A percentile compares a stretch with the other conserved stretches of the same genome.
Conservation (phyloP, 1,140 invertebrate genomes). For the Galendromus occidentalis region DNA sequence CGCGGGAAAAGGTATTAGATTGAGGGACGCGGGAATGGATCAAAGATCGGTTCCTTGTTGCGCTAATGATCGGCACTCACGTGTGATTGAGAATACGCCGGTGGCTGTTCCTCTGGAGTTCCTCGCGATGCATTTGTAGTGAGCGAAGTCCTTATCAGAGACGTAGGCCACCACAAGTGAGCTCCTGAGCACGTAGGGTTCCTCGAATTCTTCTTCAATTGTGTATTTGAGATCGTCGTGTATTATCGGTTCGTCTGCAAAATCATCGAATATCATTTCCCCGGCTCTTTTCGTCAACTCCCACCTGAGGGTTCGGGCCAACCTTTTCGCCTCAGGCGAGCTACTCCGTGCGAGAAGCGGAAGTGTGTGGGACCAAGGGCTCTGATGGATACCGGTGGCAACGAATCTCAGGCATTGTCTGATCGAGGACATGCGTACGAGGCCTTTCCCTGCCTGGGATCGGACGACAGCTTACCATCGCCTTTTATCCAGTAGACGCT, state of each 20-base stretch:
- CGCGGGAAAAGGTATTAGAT: too few relatives aligned
- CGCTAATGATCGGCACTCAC: not conserved
- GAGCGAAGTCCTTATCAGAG: not conserved
- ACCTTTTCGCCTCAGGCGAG: too few relatives aligned
- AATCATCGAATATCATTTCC: not conserved
- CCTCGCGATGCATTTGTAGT: conserved; percentile 6
- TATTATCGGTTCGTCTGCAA: not conserved
- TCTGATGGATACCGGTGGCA: too few relatives aligned
- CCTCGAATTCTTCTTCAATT: not conserved
- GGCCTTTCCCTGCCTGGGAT: too few relatives aligned
- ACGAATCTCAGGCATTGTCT: too few relatives aligned
- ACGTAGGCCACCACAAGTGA: not conserved
- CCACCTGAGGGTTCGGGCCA: too few relatives aligned
- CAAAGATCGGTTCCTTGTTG: too few relatives aligned
- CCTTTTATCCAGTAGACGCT: not conserved
- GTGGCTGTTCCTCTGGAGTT: not conserved
- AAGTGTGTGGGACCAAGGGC: too few relatives aligned
- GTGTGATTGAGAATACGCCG: not conserved
- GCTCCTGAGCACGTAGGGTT: not conserved
- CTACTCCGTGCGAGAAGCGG: too few relatives aligned
- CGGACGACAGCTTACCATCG: not conserved
- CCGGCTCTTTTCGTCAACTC: too few relatives aligned
- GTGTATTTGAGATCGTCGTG: not conserved
- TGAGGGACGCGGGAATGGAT: too few relatives aligned
- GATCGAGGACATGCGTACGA: too few relatives aligned